Evolutionary conservation across 1,140 invertebrate species (phyloP), one percentile per base, ranked within the genome.

Genomic region (Papilio aristodemus): DNA sequence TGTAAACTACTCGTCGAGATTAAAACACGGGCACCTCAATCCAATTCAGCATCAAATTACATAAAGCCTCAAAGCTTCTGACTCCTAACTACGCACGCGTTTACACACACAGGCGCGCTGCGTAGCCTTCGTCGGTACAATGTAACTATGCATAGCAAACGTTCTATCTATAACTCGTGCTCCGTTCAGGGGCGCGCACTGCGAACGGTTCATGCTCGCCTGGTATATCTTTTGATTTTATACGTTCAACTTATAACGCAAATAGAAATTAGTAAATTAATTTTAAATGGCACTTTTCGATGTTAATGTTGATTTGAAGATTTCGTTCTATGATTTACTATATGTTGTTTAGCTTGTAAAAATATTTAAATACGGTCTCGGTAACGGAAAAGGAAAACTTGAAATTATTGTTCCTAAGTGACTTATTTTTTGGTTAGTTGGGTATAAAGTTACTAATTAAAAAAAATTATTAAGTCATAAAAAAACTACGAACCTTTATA

Each of bases 11-110:
- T 73, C 74, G 75, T 76, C 75, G 74, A 79, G 78, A 76, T 82
- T 83, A 80, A 84, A 85, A 74, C 77, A 80, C 73, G 70, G 76
- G 77, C 84, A 77, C 81, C 75, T 84, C 81, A 80, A 86, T 87
- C 75, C 85, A 84, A 86, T 87, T 84, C 84, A 84, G 78, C 82
- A 79, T 77, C 84, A 89, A 88, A 86, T 87, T 85, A 87, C 83
- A 83, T 87, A 87, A 87, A 87, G 81, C 85, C 78, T 85, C 82
- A 84, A 83, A 87, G 85, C 83, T 83, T 81, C 77, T 82, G 82
- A 84, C 79, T 86, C 68, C 76, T 75, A 78, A 83, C 79, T 80
- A 81, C 78, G 68, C 74, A 71, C 71, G 74, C 76, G 72, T 75
- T 71, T 69, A 64, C 72, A 71, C 71, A 60, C 72, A 67, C 71